Evolutionary conservation across 2,797 vertebrate species (phyloP).

Genomic region (Acanthurus leucopareius): DNA sequence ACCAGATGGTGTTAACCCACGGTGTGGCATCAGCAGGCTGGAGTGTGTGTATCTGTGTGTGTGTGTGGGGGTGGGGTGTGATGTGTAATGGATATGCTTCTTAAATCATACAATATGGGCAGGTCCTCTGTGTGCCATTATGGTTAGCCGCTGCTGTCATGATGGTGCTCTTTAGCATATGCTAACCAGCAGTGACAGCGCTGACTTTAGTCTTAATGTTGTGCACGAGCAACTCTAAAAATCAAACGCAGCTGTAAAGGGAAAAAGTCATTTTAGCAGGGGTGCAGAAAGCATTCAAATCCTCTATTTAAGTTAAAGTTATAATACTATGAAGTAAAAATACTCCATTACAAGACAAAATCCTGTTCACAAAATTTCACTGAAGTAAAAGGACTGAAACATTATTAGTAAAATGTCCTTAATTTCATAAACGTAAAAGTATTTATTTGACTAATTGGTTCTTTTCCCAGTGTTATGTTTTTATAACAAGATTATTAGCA

Average conservation of each 20-base stretch:
- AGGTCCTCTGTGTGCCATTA: slow-evolving; percentile 79
- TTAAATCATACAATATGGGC: slow-evolving; percentile 84
- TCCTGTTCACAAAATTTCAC: neutral
- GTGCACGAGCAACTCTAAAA: slow-evolving; percentile 46
- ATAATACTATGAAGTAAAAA: neutral
- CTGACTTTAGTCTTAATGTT: slow-evolving; percentile 47
- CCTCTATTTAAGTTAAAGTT: neutral
- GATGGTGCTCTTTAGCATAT: slow-evolving; percentile 60
- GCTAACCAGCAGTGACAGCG: slow-evolving; percentile 64
- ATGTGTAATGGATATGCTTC: slow-evolving; percentile 80
- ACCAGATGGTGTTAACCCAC: slow-evolving; percentile 87
- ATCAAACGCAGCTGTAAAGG: slow-evolving; percentile 16
- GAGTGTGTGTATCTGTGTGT: slow-evolving; percentile 46
- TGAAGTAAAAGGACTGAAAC: neutral
- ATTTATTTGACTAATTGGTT: neutral
- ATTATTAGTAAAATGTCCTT: neutral
- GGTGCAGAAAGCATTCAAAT: neutral
- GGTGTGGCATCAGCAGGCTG: slow-evolving; percentile 72
- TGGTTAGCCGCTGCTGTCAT: slow-evolving; percentile 72
- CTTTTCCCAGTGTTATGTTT: too few relatives aligned
- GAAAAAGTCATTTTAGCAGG: neutral
- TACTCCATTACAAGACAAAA: neutral
- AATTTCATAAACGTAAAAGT: too few relatives aligned
- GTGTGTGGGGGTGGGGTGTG: slow-evolving; percentile 42
- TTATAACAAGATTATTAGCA: neutral